Percentiles rank a stretch among this genome's conserved stretches.
Conservation (phyloP, 1,140 invertebrate genomes). For the Argopecten irradians region DNA sequence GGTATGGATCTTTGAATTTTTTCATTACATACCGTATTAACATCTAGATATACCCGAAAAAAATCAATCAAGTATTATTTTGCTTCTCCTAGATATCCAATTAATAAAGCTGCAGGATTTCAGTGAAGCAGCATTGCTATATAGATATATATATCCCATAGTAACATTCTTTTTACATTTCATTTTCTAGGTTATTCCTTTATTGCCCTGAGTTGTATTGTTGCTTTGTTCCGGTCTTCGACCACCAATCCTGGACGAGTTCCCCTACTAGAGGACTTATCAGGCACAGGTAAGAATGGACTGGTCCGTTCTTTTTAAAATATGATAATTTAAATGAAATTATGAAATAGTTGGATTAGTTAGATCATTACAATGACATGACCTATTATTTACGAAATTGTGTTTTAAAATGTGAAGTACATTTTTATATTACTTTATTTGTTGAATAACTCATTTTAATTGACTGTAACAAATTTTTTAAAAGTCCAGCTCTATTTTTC, state of each 20-base stretch:
- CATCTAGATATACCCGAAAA: neutral
- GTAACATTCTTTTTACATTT: slow-evolving; percentile 29
- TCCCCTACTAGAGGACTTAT: slow-evolving; percentile 53
- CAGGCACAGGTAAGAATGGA: slow-evolving; percentile 23
- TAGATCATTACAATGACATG: too few species aligned
- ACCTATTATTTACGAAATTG: too few species aligned
- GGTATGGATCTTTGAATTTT: neutral
- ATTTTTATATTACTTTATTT: too few species aligned
- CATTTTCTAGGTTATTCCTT: slow-evolving; percentile 61
- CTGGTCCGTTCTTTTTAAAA: too few species aligned
- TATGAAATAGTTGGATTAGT: too few species aligned
- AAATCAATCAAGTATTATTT: slow-evolving; percentile 9
- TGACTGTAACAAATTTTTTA: neutral
- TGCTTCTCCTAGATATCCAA: neutral
- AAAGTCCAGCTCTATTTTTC: neutral
- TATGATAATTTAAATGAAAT: too few species aligned
- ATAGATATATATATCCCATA: neutral
- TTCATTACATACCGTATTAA: neutral
- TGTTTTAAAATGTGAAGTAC: too few species aligned
- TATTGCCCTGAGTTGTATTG: slow-evolving; percentile 58
- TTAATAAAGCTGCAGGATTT: neutral
- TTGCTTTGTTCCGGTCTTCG: slow-evolving; percentile 63
- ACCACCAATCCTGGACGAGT: slow-evolving; percentile 69
- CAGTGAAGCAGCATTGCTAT: neutral
- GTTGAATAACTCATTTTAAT: neutral